Conservation (phyloP, 2,888 invertebrate genomes). For the Luperina nickerlii region DNA sequence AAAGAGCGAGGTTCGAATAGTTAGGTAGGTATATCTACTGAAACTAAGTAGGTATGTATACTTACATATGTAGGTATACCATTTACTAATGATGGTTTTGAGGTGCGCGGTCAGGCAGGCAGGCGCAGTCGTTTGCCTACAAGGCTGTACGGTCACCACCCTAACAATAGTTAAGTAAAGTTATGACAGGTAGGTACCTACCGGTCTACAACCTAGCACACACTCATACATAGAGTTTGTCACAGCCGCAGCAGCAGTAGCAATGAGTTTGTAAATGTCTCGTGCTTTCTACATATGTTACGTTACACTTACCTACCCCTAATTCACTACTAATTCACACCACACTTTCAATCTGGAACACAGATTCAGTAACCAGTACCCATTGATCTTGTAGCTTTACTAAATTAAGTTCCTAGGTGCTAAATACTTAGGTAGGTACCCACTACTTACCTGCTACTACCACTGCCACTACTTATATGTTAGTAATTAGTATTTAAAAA, state of each 20-base stretch:
- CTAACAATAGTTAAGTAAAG: too few relatives aligned
- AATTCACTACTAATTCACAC: too few relatives aligned
- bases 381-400: neutral
- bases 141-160: too few relatives aligned
- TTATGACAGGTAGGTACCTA: too few relatives aligned
- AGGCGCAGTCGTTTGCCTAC: neutral
- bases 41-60: neutral
- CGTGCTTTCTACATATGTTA: too few relatives aligned
- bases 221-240: too few relatives aligned
- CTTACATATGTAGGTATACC: neutral
- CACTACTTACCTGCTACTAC: neutral
- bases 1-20: neutral
- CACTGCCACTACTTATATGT: too few relatives aligned
- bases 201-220: too few relatives aligned
- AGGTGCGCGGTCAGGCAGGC: neutral
- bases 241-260: too few relatives aligned
- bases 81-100: neutral
- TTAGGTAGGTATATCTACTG: neutral
- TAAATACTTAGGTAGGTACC: neutral
- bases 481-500: neutral
- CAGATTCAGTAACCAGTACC: neutral
- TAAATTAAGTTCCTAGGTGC: neutral
- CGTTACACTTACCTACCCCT: too few relatives aligned
- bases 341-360: neutral
- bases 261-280: too few relatives aligned